Percentiles rank a stretch among this genome's conserved stretches.
These are phyloP conservation scores for Lasioglossum villosulum DNA, from an alignment of 2,888 invertebrate genomes.

Conservation along the genomic window DNA sequence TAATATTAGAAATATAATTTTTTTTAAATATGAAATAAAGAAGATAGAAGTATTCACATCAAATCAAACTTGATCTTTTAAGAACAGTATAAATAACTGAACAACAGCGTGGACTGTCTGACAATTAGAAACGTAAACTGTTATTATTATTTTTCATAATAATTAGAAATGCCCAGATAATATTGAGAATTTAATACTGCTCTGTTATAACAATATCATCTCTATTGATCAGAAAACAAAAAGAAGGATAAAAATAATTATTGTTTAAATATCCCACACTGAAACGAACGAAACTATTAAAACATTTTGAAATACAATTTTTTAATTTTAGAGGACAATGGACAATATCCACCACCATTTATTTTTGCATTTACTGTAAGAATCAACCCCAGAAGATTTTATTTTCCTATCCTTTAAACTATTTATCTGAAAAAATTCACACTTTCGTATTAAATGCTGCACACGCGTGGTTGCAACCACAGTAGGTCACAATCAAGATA, in stretches of 20 bases:
- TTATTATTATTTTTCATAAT: not conserved
- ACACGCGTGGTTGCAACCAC: not conserved
- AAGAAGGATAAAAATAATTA: not conserved
- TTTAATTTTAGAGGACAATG: not conserved
- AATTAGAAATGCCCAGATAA: not conserved
- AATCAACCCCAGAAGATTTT: not conserved
- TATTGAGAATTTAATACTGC: not conserved
- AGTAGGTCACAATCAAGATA: slow-evolving; percentile 1
- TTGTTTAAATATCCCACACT: not conserved
- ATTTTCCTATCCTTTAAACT: not conserved
- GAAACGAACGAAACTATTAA: not conserved
- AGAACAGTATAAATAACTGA: too few relatives aligned
- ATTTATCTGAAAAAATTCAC: not conserved
- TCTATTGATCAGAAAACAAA: not conserved
- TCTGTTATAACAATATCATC: not conserved
- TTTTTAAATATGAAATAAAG: too few relatives aligned
- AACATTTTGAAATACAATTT: not conserved
- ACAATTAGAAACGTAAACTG: too few relatives aligned
- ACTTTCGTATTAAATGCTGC: not conserved
- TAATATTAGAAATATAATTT: too few relatives aligned
- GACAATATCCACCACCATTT: not conserved
- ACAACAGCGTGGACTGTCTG: too few relatives aligned
- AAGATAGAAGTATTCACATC: not conserved
- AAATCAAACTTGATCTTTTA: not conserved
- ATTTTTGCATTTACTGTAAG: not conserved